These are phyloP conservation scores for Phortica okadai DNA, from an alignment of 2,888 invertebrate species.

Conservation along the genomic window DNA sequence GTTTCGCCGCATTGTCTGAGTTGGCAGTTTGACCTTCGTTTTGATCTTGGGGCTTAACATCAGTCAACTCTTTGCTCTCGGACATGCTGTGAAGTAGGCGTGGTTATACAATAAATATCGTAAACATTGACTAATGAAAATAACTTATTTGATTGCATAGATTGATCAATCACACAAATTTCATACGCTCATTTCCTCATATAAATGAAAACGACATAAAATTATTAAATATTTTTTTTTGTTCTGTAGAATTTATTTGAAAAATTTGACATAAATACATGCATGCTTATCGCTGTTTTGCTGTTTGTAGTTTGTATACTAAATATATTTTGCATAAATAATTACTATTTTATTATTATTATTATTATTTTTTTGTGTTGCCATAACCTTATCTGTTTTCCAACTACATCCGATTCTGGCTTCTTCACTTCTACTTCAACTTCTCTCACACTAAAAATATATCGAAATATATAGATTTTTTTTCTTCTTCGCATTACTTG, in stretches of 20 bases:
- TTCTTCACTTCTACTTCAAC: not conserved
- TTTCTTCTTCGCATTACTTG: conserved; percentile 6
- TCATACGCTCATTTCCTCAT: too few relatives aligned
- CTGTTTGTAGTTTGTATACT: conserved; percentile 65
- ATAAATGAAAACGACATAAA: not conserved
- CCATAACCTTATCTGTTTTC: not conserved
- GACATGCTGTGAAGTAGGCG: conserved; percentile 6
- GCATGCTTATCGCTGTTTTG: conserved; percentile 72
- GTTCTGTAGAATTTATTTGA: conserved; percentile 73
- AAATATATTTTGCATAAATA: conserved; percentile 72
- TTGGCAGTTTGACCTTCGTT: not conserved
- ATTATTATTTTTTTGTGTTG: not conserved
- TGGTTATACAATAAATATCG: not conserved
- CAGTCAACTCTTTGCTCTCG: not conserved
- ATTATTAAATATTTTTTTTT: conserved; percentile 28
- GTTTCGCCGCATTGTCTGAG: not conserved
- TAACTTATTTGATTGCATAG: too few relatives aligned
- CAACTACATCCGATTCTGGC: not conserved
- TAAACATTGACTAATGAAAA: not conserved
- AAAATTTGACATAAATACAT: conserved; percentile 76
- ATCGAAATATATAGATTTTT: not conserved
- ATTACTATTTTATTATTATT: conserved; percentile 56
- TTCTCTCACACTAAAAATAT: not conserved
- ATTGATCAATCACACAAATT: too few relatives aligned
- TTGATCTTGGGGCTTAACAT: not conserved